Evolutionary conservation across 2,888 invertebrate genomes (phyloP), one percentile per base, ranked within the genome.

Genomic region (Thalpophila matura): DNA sequence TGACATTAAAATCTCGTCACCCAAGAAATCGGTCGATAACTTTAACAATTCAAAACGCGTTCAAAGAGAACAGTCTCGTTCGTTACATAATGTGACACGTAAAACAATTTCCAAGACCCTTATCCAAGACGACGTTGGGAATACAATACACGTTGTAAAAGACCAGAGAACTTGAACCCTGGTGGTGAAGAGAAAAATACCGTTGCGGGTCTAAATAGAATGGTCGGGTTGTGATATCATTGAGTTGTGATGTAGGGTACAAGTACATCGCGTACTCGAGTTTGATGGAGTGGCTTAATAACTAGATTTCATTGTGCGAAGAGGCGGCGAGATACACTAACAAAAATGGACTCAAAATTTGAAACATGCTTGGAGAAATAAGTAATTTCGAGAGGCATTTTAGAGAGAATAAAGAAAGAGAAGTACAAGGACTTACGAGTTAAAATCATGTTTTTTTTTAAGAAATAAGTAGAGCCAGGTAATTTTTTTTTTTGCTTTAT

Each of bases 91-190:
- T 87, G 87, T 85, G 87, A 89, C 89, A 90, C 89, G 89, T 90
- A 89, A 90, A 90, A 90, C 89, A 90, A 90, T 90, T 90, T 89
- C 87, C 85, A 83, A 85, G 81, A 83, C 85, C 87, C 89, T 89
- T 89, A 89, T 86, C 85, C 83, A 75, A 81, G 83, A 77, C 83
- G 82, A 80, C 84, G 83, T 71, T 72, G 79, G 53, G 88, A 89
- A 89, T 88, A 89, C 87, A 87, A 88, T 86, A 88, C 85, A 84
- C 74, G 79, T 50, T 65, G 47, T 59, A 67, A 64, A 53, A 42
- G 59, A 67, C 85, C 84, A 82, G 58, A 49, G 31, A 50, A 62
- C 33, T 2, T 68, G 79, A 76, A 59, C 72, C 46, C 18, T 31
- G n/a, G 27, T 37, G 31, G 38, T 61, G 42, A 57, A 43, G 40